phyloP scores from a whole-genome alignment of 2,113 vertebrate species.

The Xiphias gladius region DNA sequence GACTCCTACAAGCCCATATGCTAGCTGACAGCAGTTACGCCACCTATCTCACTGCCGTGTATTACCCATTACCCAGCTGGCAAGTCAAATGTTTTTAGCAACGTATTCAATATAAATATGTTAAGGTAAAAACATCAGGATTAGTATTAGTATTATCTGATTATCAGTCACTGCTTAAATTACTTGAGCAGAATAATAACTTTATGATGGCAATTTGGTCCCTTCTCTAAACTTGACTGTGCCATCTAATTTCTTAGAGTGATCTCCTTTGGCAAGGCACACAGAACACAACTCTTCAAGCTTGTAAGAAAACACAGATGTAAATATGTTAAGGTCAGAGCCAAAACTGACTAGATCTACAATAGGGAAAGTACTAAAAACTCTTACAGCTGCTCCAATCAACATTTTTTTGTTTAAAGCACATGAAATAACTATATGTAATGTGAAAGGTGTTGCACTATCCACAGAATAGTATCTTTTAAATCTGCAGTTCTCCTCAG shows the following conservation, averaged over 20 bases:
- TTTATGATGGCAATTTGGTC: not conserved
- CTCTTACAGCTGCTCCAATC: not conserved
- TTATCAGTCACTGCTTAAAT: not conserved
- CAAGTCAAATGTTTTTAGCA: slow-evolving; percentile 25
- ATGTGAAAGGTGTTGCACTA: not conserved
- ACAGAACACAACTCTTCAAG: not conserved
- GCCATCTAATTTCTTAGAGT: not conserved
- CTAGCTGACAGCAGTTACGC: slow-evolving; percentile 46
- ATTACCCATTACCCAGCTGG: slow-evolving; percentile 51
- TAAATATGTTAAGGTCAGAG: not conserved
- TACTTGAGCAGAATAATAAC: not conserved
- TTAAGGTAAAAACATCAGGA: not conserved
- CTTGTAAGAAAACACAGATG: not conserved
- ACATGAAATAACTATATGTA: not conserved
- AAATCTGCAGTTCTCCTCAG: not conserved
- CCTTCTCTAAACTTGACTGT: not conserved
- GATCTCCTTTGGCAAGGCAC: not conserved
- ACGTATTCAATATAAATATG: slow-evolving; percentile 17
- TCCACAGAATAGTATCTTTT: not conserved
- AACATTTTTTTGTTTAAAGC: too few relatives aligned
- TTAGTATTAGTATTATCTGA: not conserved
- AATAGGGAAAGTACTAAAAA: too few relatives aligned
- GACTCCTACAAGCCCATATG: slow-evolving; percentile 74
- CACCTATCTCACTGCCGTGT: slow-evolving; percentile 40
- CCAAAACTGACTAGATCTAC: not conserved